Conservation (phyloP, 2,797 vertebrate species). For the Moxostoma hubbsi region DNA sequence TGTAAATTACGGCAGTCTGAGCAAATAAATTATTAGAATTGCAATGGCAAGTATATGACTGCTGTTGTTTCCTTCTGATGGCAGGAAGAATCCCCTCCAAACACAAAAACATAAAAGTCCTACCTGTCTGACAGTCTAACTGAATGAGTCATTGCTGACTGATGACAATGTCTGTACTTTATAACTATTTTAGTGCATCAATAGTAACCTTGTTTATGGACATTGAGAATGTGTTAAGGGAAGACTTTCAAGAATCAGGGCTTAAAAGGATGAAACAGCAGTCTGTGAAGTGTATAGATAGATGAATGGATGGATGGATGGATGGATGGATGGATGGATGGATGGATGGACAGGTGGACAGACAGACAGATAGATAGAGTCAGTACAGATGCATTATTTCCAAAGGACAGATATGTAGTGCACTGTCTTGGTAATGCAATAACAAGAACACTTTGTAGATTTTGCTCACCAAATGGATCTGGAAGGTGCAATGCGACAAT, state of each 20-base stretch:
- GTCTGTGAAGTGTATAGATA: no score
- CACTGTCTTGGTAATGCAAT: background rate
- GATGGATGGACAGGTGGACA: no score
- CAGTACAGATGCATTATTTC: background rate
- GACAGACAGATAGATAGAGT: background rate
- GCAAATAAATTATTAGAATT: constrained; percentile 39
- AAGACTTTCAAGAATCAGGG: background rate
- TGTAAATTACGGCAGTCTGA: background rate
- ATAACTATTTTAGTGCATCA: background rate
- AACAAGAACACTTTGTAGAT: background rate
- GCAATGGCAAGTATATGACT: constrained; percentile 12
- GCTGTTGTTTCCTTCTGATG: background rate
- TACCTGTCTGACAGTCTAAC: background rate
- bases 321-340: no score
- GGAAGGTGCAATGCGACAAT: background rate
- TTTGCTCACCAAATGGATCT: background rate
- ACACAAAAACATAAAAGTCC: background rate
- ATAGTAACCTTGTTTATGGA: background rate
- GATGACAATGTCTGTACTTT: background rate
- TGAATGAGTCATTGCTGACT: background rate
- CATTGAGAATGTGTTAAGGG: background rate
- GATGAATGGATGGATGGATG: no score
- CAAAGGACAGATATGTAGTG: background rate
- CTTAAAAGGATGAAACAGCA: background rate
- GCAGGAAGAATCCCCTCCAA: background rate